Base-by-base conservation (phyloP, 2,888 invertebrate species). In the Nymphalis polychloros region DNA sequence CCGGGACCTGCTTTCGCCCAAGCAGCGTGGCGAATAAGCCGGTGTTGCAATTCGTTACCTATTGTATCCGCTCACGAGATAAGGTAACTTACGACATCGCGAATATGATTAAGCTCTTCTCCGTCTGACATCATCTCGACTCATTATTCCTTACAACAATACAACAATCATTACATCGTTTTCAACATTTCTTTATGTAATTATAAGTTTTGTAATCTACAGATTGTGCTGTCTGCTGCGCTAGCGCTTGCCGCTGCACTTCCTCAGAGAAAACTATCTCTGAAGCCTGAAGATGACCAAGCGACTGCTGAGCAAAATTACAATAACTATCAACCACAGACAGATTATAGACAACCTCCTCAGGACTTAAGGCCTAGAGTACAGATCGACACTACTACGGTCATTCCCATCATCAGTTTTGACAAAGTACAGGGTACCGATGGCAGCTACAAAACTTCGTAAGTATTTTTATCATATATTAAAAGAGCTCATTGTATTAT, bases 371-470 rank as follows among this genome's bases (percentile, higher is more conserved):
- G 90, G 75, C 87, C 91, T 31, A 86, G 88, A 80, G 84, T 85
- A n/a, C 82, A 85, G 27, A 75, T 89, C 65, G 94, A 94, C 53
- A 94, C 94, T 20, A 95, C 96, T 71, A 97, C 96, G n/a, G 95
- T 91, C 85, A 96, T 97, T 77, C 97, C 97, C 20, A 97, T 97
- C 81, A 94, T 97, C 71, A 93, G 94, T 75, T 97, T 96, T 85
- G 96, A 96, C 81, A 97, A 97, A 82, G 96, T 96, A 83, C 97
- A 97, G 82, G 96, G 95, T 73, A 95, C 94, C 74, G 97, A 96
- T 87, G 97, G 97, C 79, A 96, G 96, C 81, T 97, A 97, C 86
- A 96, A 96, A 88, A 95, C 96, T 69, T 86, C 96, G 96, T 96
- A 91, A 93, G 94, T 92, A 50, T 63, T 17, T 48, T 59, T 52